These are phyloP conservation scores for Zygothrica quintamaculata DNA, from an alignment of 2,888 invertebrate genomes.

Conservation along the genomic window DNA sequence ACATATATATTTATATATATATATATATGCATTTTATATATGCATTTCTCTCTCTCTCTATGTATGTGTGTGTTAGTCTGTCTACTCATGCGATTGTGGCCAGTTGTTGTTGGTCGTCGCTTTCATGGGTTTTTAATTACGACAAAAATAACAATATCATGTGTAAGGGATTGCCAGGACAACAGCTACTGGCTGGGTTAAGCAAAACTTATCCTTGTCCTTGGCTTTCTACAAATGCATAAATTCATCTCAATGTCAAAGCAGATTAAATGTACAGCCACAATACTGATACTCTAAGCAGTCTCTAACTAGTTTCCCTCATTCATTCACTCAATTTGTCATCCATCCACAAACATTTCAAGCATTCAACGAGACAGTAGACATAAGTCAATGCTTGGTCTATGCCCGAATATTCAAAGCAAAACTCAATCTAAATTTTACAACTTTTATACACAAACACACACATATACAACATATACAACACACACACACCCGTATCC, in stretches of 20 bases:
- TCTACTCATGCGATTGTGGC: conserved; percentile 65
- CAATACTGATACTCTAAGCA: conserved; percentile 13
- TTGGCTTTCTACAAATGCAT: conserved; percentile 46
- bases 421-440: conserved; percentile 34
- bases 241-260: conserved; percentile 53
- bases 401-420: neutral
- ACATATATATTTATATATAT: conserved; percentile 11
- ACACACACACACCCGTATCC: neutral
- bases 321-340: conserved; percentile 24
- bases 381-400: conserved; percentile 18
- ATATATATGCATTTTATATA: neutral
- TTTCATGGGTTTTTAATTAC: conserved; percentile 79
- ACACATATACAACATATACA: no score
- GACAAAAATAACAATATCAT: conserved; percentile 76
- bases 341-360: neutral
- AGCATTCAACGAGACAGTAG: neutral
- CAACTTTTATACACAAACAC: conserved; percentile 19
- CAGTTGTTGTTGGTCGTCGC: conserved; percentile 68
- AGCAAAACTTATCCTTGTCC: conserved; percentile 42
- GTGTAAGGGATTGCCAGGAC: conserved; percentile 41
- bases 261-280: conserved; percentile 30
- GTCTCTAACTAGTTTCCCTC: conserved; percentile 28
- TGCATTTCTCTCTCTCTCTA: conserved; percentile 12
- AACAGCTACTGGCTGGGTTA: conserved; percentile 9
- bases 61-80: conserved; percentile 28